Base-by-base conservation (phyloP, 2,888 invertebrate species). In the Heliconius hortense region DNA sequence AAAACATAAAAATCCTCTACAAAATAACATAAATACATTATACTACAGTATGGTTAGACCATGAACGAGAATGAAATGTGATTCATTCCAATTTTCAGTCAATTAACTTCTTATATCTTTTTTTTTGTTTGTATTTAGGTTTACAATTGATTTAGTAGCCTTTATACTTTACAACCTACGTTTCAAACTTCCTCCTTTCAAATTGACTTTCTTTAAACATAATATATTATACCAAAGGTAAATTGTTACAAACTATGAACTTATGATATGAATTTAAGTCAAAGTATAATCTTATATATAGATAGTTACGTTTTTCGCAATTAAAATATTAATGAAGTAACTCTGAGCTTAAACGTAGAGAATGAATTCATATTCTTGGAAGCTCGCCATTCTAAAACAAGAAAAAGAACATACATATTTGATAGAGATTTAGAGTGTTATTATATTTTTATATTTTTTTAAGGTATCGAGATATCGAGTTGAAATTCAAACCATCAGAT, bases 131-230 rank as follows among this genome's bases (percentile, higher is more conserved):
- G 78, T 77, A 73, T 72, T 72, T 74, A 64, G 64, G 59, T 35
- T 28, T 76, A 72, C 71, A 75, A 74, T 77, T 60, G 60, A 73
- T 74, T 53, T 59, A 70, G 66, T 77, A 78, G 78, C 80, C 78
- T 79, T 74, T 74, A 73, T 73, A 79, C 77, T 70, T 76, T 78
- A 72, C 64, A 60, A 66, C 64, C 77, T 71, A 60, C 69, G 64
- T 28, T 79, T 80, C 81, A 79, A 77, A 81, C 81, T 87, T 85
- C 87, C 86, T 85, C 84, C 85, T 85, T 86, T 87, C 85, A 78
- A 85, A 84, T 78, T 70, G 64, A 71, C 60, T 71, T 71, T 60
- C 60, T 43, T 59, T 43, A 21, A 39, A 60, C 26, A 39, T 18
- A 10, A 21, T 2, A 43, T 8, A 43, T 35, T 48, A 64, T 66